These are phyloP conservation scores for Euphydryas editha DNA, from an alignment of 2,888 invertebrate genomes.

Conservation along the genomic window DNA sequence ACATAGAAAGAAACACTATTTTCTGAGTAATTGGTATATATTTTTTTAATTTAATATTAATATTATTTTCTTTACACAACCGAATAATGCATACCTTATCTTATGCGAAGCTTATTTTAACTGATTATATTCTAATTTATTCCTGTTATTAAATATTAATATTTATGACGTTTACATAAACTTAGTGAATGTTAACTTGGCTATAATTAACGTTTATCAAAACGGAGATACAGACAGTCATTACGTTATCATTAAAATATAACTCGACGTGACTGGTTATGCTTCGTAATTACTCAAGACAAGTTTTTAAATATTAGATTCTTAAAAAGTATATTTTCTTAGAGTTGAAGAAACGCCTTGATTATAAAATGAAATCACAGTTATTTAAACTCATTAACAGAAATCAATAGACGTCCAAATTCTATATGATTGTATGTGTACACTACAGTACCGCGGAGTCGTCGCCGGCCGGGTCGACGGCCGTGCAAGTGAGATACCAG, in stretches of 20 bases:
- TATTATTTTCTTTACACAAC: too few relatives aligned
- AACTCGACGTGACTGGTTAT: background rate
- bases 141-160: too few relatives aligned
- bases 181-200: background rate
- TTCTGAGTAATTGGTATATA: background rate
- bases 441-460: conserved; percentile 31
- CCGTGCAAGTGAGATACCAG: conserved; percentile 55
- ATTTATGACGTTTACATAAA: background rate
- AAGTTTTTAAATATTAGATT: background rate
- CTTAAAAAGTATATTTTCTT: background rate
- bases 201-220: background rate
- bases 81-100: too few relatives aligned
- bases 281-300: background rate
- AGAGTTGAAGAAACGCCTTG: background rate
- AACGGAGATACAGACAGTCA: conserved; percentile 1
- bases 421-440: conserved; percentile 34
- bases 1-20: background rate
- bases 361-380: conserved; percentile 16
- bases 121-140: too few relatives aligned
- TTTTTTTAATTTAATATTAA: too few relatives aligned
- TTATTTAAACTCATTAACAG: conserved; percentile 20
- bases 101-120: too few relatives aligned
- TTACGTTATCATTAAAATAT: background rate
- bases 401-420: conserved; percentile 30
- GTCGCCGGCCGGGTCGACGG: conserved; percentile 63